Conservation (phyloP, 2,113 vertebrate species). For the Mixornis gularis region DNA sequence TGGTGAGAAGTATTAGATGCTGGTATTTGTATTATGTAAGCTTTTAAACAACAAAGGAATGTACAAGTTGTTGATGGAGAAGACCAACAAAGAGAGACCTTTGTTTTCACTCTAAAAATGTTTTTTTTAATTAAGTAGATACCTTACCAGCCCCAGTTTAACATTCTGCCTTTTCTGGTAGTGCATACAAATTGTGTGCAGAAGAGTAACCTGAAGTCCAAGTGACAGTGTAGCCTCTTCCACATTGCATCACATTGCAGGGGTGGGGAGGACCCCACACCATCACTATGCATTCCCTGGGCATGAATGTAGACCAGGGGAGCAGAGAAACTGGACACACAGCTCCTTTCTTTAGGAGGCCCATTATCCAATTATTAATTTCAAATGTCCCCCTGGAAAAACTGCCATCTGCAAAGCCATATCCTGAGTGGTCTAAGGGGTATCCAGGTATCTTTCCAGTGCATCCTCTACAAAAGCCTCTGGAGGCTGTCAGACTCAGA, state of each 20-base stretch:
- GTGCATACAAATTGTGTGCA: rapidly evolving
- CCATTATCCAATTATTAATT: not conserved
- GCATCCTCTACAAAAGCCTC: not conserved
- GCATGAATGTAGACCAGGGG: rapidly evolving
- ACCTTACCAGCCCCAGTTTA: not conserved
- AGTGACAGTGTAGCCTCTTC: not conserved
- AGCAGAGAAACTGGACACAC: not conserved
- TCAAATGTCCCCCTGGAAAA: not conserved
- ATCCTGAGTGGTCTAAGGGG: rapidly evolving
- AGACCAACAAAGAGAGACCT: not conserved
- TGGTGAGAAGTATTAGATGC: not conserved
- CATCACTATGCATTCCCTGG: rapidly evolving
- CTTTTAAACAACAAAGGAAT: slow-evolving; percentile 5
- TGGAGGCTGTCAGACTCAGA: not conserved
- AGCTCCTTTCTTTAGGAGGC: not conserved
- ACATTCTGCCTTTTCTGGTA: not conserved
- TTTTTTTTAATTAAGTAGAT: not conserved
- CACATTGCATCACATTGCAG: rapidly evolving
- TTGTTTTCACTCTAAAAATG: slow-evolving; percentile 37
- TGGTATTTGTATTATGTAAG: not conserved
- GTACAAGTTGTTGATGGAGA: not conserved
- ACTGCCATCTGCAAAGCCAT: not conserved
- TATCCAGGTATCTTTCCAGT: not conserved
- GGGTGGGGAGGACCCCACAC: not conserved
- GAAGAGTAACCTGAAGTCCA: not conserved